A percentile compares a stretch with the other conserved stretches of the same genome.
Conservation (phyloP, 1,140 invertebrate genomes). For the Potamilus streckersoni region DNA sequence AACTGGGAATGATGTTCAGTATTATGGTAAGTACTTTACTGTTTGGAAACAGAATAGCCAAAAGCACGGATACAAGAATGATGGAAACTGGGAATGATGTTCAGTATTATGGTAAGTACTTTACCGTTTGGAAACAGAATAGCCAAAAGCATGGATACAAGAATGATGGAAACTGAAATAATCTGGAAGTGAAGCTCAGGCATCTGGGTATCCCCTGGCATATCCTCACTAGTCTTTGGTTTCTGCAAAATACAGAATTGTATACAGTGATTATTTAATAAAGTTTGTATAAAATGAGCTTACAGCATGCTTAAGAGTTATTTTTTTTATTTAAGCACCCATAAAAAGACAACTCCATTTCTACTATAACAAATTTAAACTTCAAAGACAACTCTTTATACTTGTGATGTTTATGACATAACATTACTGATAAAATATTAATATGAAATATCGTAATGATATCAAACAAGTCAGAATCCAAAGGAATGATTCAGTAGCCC, state of each 20-base stretch:
- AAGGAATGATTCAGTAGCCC: too few relatives aligned
- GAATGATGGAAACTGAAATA: conserved; percentile 83
- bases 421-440: too few relatives aligned
- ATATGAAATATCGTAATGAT: too few relatives aligned
- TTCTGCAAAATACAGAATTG: conserved; percentile 40
- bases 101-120: conserved; percentile 5
- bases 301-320: background rate
- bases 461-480: too few relatives aligned
- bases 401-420: too few relatives aligned
- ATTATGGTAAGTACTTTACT: conserved; percentile 50
- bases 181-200: conserved; percentile 83
- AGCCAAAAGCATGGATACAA: conserved; percentile 80
- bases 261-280: background rate
- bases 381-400: too few relatives aligned
- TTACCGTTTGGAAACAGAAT: conserved; percentile 70
- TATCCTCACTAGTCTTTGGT: conserved; percentile 62
- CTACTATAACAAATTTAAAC: too few relatives aligned
- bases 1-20: too few relatives aligned
- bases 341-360: too few relatives aligned
- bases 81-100: conserved; percentile 74
- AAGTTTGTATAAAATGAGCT: background rate
- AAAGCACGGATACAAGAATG: conserved; percentile 78
- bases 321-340: too few relatives aligned
- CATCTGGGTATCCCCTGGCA: conserved; percentile 74
- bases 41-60: conserved; percentile 73